Base-by-base conservation (phyloP, 2,888 invertebrate species). In the Eupithecia subfuscata region DNA sequence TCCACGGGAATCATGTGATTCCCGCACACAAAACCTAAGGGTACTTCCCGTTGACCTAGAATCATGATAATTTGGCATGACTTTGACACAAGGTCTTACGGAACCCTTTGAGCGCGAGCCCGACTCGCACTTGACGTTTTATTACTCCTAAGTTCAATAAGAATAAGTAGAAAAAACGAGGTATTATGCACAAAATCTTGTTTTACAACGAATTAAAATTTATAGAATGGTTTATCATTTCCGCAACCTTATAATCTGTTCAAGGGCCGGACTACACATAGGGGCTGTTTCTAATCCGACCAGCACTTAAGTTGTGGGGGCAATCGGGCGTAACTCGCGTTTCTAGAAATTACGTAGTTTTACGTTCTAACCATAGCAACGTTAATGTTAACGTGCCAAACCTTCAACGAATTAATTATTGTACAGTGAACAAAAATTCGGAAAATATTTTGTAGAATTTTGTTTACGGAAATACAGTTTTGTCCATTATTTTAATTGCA, bases 291-390 rank as follows among this genome's bases (percentile, higher is more conserved):
- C 89, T 94, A 93, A 93, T 94, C 92, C 93, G 86, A 87, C 89
- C 88, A 84, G 90, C 92, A 93, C 94, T 94, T 94, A 93, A 93
- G 92, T 91, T 88, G 92, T 88, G 92, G 91, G 91, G 93, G 93
- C 92, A 91, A 91, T 91, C 89, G 92, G 88, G 86, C 87, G 89
- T 88, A 88, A 86, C 89, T 91, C 89, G 88, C 90, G 86, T 91
- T 91, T 89, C 89, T 86, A 90, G 87, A 87, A 86, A 90, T 90
- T 91, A 89, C 86, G 85, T 90, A 92, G 92, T 92, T 91, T 90
- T 90, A 81, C 78, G 78, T 87, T 86, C 83, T 83, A 87, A 88
- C 88, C 87, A 84, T 85, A 89, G 86, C 77, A 71, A 68, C 37
- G 65, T 67, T 67, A 67, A 67, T 37, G 65, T 67, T 87, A 87